phyloP scores from a whole-genome alignment of 2,888 invertebrate species.

The Agrochola lychnidis region DNA sequence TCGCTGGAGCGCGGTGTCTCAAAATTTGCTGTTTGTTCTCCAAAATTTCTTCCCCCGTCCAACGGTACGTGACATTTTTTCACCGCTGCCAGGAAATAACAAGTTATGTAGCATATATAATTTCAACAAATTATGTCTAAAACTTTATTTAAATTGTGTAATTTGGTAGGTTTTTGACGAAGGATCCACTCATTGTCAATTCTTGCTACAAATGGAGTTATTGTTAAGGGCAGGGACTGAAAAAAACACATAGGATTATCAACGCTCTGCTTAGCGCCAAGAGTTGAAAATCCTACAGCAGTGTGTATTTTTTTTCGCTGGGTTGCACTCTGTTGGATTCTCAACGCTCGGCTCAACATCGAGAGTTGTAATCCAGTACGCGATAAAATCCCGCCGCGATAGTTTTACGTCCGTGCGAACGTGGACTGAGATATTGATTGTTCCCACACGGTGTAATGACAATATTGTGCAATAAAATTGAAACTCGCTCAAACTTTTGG shows the following conservation, averaged over 20 bases:
- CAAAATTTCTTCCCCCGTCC: constrained; percentile 14
- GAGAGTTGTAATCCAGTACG: too few species aligned
- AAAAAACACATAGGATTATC: too few species aligned
- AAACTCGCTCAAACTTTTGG: neutral
- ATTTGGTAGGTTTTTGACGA: neutral
- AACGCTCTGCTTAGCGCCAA: too few species aligned
- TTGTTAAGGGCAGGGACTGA: too few species aligned
- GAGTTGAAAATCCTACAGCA: too few species aligned
- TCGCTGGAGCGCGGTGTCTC: neutral
- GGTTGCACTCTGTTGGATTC: too few species aligned
- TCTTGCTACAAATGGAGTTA: neutral
- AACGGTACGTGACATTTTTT: constrained; percentile 18
- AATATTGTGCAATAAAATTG: neutral
- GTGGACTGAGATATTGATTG: neutral
- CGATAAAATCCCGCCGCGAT: too few species aligned
- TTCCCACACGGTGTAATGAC: neutral
- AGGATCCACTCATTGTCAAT: neutral
- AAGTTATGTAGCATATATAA: too few species aligned
- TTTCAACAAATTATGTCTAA: neutral
- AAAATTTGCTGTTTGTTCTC: constrained; percentile 38
- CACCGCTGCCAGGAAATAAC: neutral
- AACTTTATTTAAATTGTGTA: neutral
- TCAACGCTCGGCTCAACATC: too few species aligned
- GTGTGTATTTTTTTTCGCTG: too few species aligned
- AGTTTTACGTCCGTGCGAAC: too few species aligned